phyloP scores from a whole-genome alignment of 2,888 invertebrate genomes.

The Eledone cirrhosa region DNA sequence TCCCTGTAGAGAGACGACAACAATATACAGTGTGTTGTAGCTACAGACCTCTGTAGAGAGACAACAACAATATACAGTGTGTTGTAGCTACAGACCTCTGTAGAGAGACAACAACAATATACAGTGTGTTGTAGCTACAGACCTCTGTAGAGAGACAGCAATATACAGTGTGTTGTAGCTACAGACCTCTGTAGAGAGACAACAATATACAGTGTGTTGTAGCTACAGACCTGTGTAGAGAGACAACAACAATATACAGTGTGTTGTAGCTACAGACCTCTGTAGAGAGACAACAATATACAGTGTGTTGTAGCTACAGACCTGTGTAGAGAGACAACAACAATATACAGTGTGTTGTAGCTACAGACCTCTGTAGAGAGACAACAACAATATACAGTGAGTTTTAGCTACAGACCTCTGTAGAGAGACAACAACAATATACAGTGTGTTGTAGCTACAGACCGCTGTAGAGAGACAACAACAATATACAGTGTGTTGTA shows the following conservation, averaged over 20 bases:
- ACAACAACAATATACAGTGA: too few species aligned
- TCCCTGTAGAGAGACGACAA: constrained; percentile 41
- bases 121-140: too few species aligned
- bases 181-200: constrained; percentile 46
- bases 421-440: constrained; percentile 29
- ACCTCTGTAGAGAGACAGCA: constrained; percentile 41
- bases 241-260: too few species aligned
- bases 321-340: constrained; percentile 41
- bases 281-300: constrained; percentile 36
- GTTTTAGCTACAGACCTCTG: constrained; percentile 54
- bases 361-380: constrained; percentile 48
- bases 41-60: constrained; percentile 48
- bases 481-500: too few species aligned
- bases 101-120: constrained; percentile 29
- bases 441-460: too few species aligned
- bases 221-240: constrained; percentile 50
- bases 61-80: too few species aligned
- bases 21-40: too few species aligned
- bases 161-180: too few species aligned
- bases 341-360: too few species aligned
- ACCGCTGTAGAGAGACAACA: constrained; percentile 41
- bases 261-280: constrained; percentile 53
- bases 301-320: too few species aligned
- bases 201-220: too few species aligned
- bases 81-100: constrained; percentile 54